These are phyloP conservation scores for Balaenoptera acutorostrata DNA, from an alignment of 2,113 vertebrate species.

Conservation along the genomic window DNA sequence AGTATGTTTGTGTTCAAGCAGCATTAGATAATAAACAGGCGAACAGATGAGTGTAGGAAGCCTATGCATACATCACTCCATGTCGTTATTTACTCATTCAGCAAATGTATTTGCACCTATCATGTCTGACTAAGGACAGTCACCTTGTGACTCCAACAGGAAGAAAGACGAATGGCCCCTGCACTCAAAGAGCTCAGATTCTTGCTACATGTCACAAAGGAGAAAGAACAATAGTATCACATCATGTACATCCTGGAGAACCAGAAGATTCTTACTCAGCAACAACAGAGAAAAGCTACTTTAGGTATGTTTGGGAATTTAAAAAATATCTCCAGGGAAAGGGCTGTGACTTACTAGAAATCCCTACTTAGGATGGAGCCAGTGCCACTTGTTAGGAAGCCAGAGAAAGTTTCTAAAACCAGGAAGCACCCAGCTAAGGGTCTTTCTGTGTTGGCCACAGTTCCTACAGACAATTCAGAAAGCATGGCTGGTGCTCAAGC, in stretches of 20 bases:
- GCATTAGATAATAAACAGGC: neutral
- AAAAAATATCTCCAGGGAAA: neutral
- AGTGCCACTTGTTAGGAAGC: neutral
- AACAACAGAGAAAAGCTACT: neutral
- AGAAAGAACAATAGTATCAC: neutral
- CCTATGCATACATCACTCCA: neutral
- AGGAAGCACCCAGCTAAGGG: neutral
- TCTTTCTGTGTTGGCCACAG: neutral
- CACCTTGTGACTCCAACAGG: neutral
- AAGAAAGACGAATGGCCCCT: neutral
- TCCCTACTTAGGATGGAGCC: neutral
- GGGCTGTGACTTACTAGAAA: neutral
- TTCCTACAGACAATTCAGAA: neutral
- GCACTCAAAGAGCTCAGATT: neutral
- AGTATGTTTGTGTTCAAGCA: neutral
- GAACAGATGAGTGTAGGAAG: neutral
- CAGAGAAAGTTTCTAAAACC: neutral
- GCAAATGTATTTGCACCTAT: neutral
- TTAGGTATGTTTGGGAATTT: neutral
- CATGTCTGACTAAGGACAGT: neutral
- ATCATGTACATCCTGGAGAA: neutral
- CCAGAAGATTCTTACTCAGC: neutral
- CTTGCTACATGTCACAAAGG: neutral
- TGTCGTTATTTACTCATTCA: neutral
- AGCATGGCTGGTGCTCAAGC: neutral